Base-by-base conservation (phyloP, 2,888 invertebrate species). In the Thera obeliscata region DNA sequence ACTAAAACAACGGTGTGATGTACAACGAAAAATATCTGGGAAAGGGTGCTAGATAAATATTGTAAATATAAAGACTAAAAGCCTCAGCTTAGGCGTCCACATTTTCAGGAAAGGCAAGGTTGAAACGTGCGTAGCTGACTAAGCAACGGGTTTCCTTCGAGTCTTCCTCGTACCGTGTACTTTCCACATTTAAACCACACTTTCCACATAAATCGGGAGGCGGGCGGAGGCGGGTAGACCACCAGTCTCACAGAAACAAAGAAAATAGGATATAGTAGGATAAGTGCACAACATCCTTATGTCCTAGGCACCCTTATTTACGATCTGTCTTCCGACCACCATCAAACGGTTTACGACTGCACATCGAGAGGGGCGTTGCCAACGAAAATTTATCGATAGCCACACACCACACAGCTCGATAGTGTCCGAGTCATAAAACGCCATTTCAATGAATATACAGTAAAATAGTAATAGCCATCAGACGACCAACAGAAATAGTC, bases 281-380 rank as follows among this genome's bases (percentile, higher is more conserved):
- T 69, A 66, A 69, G 75, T 77, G 79, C 64, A 76, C 78, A 79
- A 72, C 76, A 73, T 74, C 61, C 64, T 67, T 71, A 68, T 67
- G 67, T 71, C 67, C 72, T 70, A 73, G 74, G 69, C 70, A 78
- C 75, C 80, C 79, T 86, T 88, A 88, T 91, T 89, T 89, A 90
- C 85, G 86, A 86, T 80, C 80, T 81, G 78, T 74, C 71, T 72
- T 80, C 78, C 80, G 78, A 81, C 81, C 78, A 77, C 79, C 82
- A 84, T 85, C 86, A 88, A 80, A 83, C 84, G 79, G 83, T 90
- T 88, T 89, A 88, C 85, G 85, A 87, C 81, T 82, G 79, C 81
- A 81, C 85, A 85, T 82, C 83, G 82, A 78, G 83, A 73, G 83
- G 82, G 88, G 87, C 85, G 88, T 83, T 80, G 76, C 76, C 76